These are phyloP conservation scores for Parnassius orleans DNA, from an alignment of 2,888 invertebrate genomes.

Conservation along the genomic window DNA sequence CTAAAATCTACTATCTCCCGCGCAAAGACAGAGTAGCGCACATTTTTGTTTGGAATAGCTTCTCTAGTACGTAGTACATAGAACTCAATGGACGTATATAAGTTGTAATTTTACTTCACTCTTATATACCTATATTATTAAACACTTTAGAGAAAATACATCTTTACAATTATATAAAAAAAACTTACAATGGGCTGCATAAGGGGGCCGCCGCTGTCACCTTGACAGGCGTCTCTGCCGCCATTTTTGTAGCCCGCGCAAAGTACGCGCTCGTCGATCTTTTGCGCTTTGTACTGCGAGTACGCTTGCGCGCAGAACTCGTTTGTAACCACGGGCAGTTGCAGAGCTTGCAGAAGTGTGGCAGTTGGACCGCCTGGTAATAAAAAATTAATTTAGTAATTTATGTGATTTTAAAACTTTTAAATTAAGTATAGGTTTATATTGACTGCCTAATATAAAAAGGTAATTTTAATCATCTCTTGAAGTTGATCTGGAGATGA, in stretches of 20 bases:
- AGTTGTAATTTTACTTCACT: too few species aligned
- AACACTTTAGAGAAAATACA: too few species aligned
- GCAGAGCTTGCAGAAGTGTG: slow-evolving; percentile 83
- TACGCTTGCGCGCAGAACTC: slow-evolving; percentile 82
- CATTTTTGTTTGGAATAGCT: too few species aligned
- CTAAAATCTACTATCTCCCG: too few species aligned
- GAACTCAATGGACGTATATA: too few species aligned
- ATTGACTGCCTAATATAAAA: too few species aligned
- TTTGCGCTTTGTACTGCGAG: slow-evolving; percentile 70
- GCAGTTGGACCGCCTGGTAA: slow-evolving; percentile 85
- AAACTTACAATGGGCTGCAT: slow-evolving; percentile 80
- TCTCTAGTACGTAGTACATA: too few species aligned
- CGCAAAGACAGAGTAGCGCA: too few species aligned
- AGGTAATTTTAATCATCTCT: too few species aligned
- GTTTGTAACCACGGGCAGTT: slow-evolving; percentile 85
- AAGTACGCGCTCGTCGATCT: slow-evolving; percentile 82
- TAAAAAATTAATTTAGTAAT: background rate
- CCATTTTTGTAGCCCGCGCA: slow-evolving; percentile 86
- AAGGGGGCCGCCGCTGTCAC: slow-evolving; percentile 91
- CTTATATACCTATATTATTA: too few species aligned
- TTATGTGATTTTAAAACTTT: background rate
- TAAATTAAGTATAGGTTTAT: background rate
- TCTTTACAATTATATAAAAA: background rate
- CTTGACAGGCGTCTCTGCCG: slow-evolving; percentile 87
- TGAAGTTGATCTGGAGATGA: too few species aligned